A percentile compares a stretch with the other conserved stretches of the same genome.
Evolutionary conservation across 2,888 invertebrate genomes (phyloP).

Genomic region (Cylindroiulus punctatus): DNA sequence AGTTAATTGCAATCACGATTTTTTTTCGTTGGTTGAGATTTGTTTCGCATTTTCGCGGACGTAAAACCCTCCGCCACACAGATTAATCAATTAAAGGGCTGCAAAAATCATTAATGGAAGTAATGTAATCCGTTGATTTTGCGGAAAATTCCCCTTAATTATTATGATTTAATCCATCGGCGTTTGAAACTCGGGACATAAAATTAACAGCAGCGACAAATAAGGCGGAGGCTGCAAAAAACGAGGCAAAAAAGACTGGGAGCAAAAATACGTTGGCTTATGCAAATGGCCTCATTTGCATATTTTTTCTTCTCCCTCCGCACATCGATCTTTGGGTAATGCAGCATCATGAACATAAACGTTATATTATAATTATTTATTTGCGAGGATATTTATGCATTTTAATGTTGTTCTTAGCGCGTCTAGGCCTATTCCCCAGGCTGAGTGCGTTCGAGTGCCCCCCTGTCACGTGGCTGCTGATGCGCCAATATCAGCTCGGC

Average conservation of each 20-base stretch:
- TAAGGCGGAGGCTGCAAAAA: not conserved
- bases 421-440: not conserved
- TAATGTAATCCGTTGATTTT: slow-evolving; percentile 45
- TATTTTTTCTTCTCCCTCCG: slow-evolving; percentile 45
- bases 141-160: slow-evolving; percentile 45
- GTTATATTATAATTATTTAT: slow-evolving; percentile 45
- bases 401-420: slow-evolving; percentile 43
- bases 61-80: slow-evolving; percentile 3
- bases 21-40: not conserved
- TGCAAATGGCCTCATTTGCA: slow-evolving; percentile 43
- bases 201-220: slow-evolving; percentile 40
- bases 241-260: slow-evolving; percentile 14
- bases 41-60: slow-evolving; percentile 8
- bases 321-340: slow-evolving; percentile 47
- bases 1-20: slow-evolving; percentile 21
- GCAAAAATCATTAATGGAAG: slow-evolving; percentile 43
- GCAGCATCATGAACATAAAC: slow-evolving; percentile 45
- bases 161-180: slow-evolving; percentile 37
- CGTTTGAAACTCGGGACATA: slow-evolving; percentile 25
- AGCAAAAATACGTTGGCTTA: slow-evolving; percentile 44
- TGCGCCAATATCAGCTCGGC: not conserved
- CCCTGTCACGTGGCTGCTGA: not conserved
- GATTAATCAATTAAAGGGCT: slow-evolving; percentile 45
- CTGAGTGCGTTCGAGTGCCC: not conserved
- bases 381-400: slow-evolving; percentile 47